Conservation (phyloP, 2,888 invertebrate genomes). For the Tryphoninae sp. region DNA sequence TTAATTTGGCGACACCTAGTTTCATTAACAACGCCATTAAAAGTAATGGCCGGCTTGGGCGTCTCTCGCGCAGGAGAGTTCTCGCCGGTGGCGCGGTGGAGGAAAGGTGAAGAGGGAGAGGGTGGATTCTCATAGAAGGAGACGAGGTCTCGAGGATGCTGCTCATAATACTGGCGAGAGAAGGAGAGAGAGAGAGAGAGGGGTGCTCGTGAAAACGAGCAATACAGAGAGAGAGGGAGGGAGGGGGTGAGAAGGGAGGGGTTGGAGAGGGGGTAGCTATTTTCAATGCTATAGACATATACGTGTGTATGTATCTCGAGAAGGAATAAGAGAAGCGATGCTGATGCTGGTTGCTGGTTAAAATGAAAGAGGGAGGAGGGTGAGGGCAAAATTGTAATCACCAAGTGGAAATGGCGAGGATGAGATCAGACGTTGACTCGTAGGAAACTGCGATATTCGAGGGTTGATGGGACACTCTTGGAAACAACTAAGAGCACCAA, state of each 20-base stretch:
- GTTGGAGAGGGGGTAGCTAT: slow-evolving; percentile 6
- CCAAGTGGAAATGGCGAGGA: slow-evolving; percentile 71
- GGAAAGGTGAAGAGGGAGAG: slow-evolving; percentile 29
- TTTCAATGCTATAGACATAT: neutral
- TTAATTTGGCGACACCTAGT: slow-evolving; percentile 81
- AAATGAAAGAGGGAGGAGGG: slow-evolving; percentile 26
- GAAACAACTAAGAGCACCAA: slow-evolving; percentile 10
- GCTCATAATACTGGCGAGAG: slow-evolving; percentile 13
- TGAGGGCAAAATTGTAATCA: slow-evolving; percentile 76
- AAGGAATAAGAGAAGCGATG: neutral
- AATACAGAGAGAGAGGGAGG: neutral
- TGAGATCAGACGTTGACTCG: slow-evolving; percentile 49
- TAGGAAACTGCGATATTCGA: slow-evolving; percentile 2
- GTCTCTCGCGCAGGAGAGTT: slow-evolving; percentile 54
- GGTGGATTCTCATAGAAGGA: slow-evolving; percentile 44
- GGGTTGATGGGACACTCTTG: slow-evolving; percentile 24
- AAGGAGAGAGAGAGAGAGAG: slow-evolving; percentile 31
- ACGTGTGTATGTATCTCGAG: neutral
- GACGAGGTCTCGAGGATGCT: slow-evolving; percentile 66
- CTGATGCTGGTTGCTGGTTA: slow-evolving; percentile 40
- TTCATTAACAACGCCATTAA: slow-evolving; percentile 81
- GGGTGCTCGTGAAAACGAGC: too few relatives aligned
- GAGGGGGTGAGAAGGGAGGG: neutral
- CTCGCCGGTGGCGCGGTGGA: slow-evolving; percentile 65
- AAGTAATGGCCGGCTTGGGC: slow-evolving; percentile 78